Conservation (phyloP, 2,797 vertebrate genomes). For the Chaetodon trifasciatus region DNA sequence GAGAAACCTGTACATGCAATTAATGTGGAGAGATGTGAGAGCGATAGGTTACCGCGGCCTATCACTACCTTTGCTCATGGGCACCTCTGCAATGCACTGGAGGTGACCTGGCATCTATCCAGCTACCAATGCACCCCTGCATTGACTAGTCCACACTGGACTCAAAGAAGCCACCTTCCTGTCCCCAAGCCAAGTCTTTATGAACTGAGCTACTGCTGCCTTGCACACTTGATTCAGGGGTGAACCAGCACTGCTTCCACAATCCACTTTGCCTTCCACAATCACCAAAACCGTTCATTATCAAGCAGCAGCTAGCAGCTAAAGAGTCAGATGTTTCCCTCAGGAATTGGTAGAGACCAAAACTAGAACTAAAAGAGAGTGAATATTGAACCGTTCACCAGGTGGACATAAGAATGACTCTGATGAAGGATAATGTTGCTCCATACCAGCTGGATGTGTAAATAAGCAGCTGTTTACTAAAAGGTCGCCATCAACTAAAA, state of each 20-base stretch:
- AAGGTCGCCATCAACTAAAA: background rate
- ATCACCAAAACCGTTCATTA: background rate
- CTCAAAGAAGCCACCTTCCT: too few species aligned
- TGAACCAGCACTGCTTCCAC: background rate
- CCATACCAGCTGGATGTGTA: background rate
- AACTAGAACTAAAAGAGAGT: background rate
- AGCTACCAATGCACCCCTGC: too few species aligned
- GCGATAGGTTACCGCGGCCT: too few species aligned
- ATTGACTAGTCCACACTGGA: too few species aligned
- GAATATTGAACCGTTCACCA: background rate
- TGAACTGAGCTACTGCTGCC: too few species aligned
- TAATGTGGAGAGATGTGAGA: too few species aligned
- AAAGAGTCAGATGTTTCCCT: background rate
- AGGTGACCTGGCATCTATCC: too few species aligned
- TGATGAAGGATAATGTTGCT: too few species aligned
- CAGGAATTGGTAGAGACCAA: background rate
- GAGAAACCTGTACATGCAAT: too few species aligned
- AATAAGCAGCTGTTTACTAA: background rate
- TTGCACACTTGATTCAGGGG: constrained; percentile 26
- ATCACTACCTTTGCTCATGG: too few species aligned
- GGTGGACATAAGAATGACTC: background rate
- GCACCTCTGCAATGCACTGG: too few species aligned
- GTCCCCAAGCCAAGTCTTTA: too few species aligned
- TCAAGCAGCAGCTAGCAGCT: background rate
- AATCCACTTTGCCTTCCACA: background rate